Conservation (phyloP, 2,797 vertebrate species). For the Epinephelus coioides region DNA sequence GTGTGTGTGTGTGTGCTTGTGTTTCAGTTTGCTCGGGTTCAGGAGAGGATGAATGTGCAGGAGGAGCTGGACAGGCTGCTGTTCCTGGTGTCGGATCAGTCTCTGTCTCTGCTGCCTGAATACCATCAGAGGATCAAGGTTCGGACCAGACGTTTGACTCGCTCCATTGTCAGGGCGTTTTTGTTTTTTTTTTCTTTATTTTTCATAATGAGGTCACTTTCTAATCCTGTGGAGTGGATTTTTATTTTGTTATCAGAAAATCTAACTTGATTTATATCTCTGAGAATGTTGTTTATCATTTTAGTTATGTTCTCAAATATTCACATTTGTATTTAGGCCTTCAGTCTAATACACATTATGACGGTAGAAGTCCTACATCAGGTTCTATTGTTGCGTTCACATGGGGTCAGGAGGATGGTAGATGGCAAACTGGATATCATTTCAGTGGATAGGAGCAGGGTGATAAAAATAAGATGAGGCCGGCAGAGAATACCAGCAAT, state of each 20-base stretch:
- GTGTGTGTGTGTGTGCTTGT: slow-evolving; percentile 35
- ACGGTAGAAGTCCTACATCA: too few relatives aligned
- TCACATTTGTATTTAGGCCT: background rate
- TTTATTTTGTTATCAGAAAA: background rate
- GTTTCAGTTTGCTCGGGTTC: slow-evolving; percentile 86
- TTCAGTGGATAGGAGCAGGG: too few relatives aligned
- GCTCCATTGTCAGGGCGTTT: background rate
- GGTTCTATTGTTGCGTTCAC: too few relatives aligned
- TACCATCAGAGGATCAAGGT: slow-evolving; percentile 93
- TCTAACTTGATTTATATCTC: background rate
- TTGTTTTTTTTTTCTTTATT: slow-evolving; percentile 9
- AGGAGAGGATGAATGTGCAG: slow-evolving; percentile 87
- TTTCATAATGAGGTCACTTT: slow-evolving; percentile 13
- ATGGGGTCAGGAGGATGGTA: too few relatives aligned
- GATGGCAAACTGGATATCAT: too few relatives aligned
- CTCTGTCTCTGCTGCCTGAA: slow-evolving; percentile 90
- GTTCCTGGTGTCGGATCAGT: slow-evolving; percentile 91
- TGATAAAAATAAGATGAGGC: too few relatives aligned
- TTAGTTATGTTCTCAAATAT: too few relatives aligned
- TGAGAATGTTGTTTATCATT: background rate
- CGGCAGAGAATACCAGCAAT: too few relatives aligned
- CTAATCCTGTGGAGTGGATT: background rate
- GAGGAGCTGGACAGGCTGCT: slow-evolving; percentile 89
- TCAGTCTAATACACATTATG: background rate
- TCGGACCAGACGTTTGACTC: slow-evolving; percentile 31